Evolutionary conservation across 2,113 vertebrate species (phyloP), one percentile per base, ranked within the genome.

Genomic region (Sceloporus undulatus): DNA sequence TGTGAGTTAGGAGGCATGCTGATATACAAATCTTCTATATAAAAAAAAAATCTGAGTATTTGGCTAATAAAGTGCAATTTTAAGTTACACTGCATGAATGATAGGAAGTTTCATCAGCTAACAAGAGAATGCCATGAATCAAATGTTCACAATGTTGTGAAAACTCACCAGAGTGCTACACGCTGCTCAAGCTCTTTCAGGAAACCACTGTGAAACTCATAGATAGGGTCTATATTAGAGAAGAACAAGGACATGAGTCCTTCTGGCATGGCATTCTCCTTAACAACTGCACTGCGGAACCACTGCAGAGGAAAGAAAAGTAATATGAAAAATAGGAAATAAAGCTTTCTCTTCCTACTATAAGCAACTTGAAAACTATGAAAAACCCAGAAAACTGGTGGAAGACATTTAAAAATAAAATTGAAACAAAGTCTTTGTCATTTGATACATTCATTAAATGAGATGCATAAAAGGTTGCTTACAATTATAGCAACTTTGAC

Each of bases 201-300:
- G 93, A 99, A 99, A 82, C 97, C 97, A 86, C 98, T 91, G 87
- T 99, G 99, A 96, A 99, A 98, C 92, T 99, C 98, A 7, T 99
- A 98, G 91, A 99, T 96, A 9, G 99, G 98, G 92, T 99, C 98
- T 1, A 99, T 97, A 95, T 97, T 99, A 91, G 98, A 98, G 96
- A 99, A 99, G 56, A 99, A 97, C 75, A 99, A 96, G 0, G 96
- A 97, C 98, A 97, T 98, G 91, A 99, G 97, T 5, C 96, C 96
- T 25, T 98, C 97, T 0, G 98, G 98, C 97, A 98, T 98, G 82
- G 97, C 98, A 0, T 98, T 98, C 90, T 98, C 98, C 96, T 98
- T 98, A 95, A 98, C 96, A 91, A 99, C 97, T 0, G 98, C 97
- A 0, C 98, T 98, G 91, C 98, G 98, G 93, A 99, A 99, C 99